These are phyloP conservation scores for Drosophila neoperkinsi DNA, from an alignment of 2,888 invertebrate species.

Conservation along the genomic window DNA sequence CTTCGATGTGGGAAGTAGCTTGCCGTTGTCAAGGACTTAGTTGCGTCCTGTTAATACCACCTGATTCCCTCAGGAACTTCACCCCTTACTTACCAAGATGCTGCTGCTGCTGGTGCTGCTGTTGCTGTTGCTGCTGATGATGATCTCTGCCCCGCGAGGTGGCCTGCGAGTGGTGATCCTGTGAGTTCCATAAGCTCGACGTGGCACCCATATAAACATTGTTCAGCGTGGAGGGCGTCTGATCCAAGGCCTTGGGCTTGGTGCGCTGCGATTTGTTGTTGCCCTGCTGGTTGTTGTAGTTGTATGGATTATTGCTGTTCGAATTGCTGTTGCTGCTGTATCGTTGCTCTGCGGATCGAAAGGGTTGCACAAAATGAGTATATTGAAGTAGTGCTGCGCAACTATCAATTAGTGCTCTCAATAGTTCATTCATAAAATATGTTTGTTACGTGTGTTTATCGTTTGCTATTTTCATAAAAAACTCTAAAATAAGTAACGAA, in stretches of 20 bases:
- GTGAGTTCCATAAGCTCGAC: conserved; percentile 84
- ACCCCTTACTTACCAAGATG: conserved; percentile 72
- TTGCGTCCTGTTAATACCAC: neutral
- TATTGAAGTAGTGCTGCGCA: neutral
- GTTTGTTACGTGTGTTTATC: too few relatives aligned
- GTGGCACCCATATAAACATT: conserved; percentile 84
- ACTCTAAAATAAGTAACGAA: neutral
- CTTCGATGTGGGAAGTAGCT: conserved; percentile 43
- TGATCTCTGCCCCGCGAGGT: conserved; percentile 71
- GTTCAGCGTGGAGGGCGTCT: conserved; percentile 79
- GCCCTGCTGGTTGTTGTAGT: conserved; percentile 61
- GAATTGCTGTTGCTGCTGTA: conserved; percentile 77
- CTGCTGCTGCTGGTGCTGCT: conserved; percentile 61
- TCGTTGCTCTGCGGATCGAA: conserved; percentile 68
- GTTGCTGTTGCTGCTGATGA: conserved; percentile 76
- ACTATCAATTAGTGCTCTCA: neutral
- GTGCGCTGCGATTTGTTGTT: conserved; percentile 81
- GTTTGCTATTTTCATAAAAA: neutral
- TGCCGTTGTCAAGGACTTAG: conserved; percentile 23
- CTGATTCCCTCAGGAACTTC: neutral
- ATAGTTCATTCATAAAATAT: neutral
- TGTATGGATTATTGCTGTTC: conserved; percentile 75
- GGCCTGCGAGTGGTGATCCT: conserved; percentile 75
- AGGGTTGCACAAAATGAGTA: neutral
- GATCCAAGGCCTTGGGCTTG: conserved; percentile 78